A percentile compares a stretch with the other conserved stretches of the same genome.
Evolutionary conservation across 2,888 invertebrate species (phyloP).

Genomic region (Meliscaeva auricollis): DNA sequence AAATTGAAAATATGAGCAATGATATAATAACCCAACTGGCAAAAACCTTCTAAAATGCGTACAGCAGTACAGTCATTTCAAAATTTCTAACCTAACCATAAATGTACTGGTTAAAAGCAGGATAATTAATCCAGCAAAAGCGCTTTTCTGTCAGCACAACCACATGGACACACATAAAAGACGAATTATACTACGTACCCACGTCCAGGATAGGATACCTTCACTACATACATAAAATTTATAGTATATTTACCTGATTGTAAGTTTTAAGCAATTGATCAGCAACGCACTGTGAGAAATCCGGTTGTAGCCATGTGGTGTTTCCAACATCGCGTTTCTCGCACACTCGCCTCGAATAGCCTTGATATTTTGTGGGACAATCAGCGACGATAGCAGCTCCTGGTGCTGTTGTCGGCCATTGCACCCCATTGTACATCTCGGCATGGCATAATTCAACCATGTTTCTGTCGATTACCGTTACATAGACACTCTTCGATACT

Average conservation of each 20-base stretch:
- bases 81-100: conserved; percentile 1
- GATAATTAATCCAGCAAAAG: conserved; percentile 22
- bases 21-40: neutral
- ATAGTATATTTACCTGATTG: conserved; percentile 87
- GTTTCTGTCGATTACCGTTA: conserved; percentile 87
- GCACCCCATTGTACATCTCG: conserved; percentile 86
- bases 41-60: neutral
- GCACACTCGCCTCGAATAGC: conserved; percentile 86
- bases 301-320: conserved; percentile 90
- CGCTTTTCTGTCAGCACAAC: neutral
- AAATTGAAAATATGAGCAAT: neutral
- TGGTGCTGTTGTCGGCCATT: conserved; percentile 89
- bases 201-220: too few relatives aligned
- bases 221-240: too few relatives aligned
- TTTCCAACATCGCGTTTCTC: conserved; percentile 87
- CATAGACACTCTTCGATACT: conserved; percentile 87
- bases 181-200: too few relatives aligned
- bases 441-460: conserved; percentile 86
- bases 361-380: conserved; percentile 86
- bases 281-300: conserved; percentile 90
- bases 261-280: conserved; percentile 87
- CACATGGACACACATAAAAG: neutral
- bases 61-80: neutral
- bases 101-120: neutral
- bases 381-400: conserved; percentile 89